Conservation (phyloP, 2,888 invertebrate genomes). For the Chloromyia formosa region DNA sequence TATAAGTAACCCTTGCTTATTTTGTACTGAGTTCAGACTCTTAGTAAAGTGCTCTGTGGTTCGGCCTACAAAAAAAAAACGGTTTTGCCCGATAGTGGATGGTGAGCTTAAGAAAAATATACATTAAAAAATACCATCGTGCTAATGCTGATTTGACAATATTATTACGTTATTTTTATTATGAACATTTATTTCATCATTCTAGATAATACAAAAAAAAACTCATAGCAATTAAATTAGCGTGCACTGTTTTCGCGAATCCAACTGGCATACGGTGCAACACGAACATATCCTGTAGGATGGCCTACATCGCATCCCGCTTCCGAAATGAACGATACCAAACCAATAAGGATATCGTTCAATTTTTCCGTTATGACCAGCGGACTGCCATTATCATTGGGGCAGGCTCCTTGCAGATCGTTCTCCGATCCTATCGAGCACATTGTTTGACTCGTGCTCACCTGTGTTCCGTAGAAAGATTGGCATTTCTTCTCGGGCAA, state of each 20-base stretch:
- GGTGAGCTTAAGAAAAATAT: no score
- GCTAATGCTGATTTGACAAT: no score
- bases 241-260: slow-evolving; percentile 13
- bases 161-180: no score
- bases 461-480: slow-evolving; percentile 10
- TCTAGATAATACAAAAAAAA: no score
- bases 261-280: slow-evolving; percentile 31
- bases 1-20: no score
- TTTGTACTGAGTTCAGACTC: no score
- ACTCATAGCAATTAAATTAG: no score
- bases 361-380: slow-evolving; percentile 19
- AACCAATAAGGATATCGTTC: slow-evolving; percentile 16
- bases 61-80: no score
- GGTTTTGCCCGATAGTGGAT: no score
- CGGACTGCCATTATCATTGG: slow-evolving; percentile 37
- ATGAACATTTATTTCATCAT: no score
- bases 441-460: slow-evolving; percentile 24
- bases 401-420: slow-evolving; percentile 36
- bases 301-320: slow-evolving; percentile 24
- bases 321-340: slow-evolving; percentile 32
- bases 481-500: slow-evolving; percentile 31
- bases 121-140: no score
- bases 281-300: slow-evolving; percentile 32
- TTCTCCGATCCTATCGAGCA: slow-evolving; percentile 22
- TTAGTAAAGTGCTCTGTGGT: no score